Evolutionary conservation across 2,888 invertebrate species (phyloP), one percentile per base, ranked within the genome.

Genomic region (Troides aeacus): DNA sequence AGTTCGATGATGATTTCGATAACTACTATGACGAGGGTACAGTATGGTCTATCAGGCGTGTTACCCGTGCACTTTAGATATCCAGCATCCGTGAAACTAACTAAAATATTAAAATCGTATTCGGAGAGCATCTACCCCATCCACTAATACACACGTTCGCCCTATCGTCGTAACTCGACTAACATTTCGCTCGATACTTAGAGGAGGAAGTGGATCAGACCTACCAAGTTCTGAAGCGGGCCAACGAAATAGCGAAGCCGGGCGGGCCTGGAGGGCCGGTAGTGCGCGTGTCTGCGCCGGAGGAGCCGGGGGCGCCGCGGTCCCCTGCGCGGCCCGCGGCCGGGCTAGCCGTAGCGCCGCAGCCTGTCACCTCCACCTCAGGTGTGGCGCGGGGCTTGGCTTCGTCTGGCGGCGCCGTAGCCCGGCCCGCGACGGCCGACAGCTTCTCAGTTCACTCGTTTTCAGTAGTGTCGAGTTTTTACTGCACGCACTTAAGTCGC

Each of bases 221-320:
- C 91, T 98, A 98, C 94, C 97, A 97, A 94, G 97, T 97, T 89
- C 95, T 98, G 94, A 97, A 97, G 94, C 97, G 97, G 90, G 97
- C 97, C 85, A 97, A 97, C 87, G 97, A 97, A 94, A 96, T 97
- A 85, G 94, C 95, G 82, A 94, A 94, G 87, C 91, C 92, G 82
- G 87, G 86, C 93, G 88, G 84, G 83, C 87, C 87, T 88, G 92
- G 90, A 81, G 86, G 87, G 75, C 89, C 89, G 72, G 87, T 89
- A 80, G 91, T 91, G 79, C 90, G 90, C 78, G 90, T 90, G 85
- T 87, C 89, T 77, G 87, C 89, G 77, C 81, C 82, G 70, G 80
- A 79, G 76, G 78, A 77, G 74, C 85, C 91, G 87, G 87, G 83
- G 84, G 82, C 82, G 79, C 83, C 87, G 79, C 92, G 92, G 77